Evolutionary conservation across 2,888 invertebrate species (phyloP).

Genomic region (Chymomyza caudatula): DNA sequence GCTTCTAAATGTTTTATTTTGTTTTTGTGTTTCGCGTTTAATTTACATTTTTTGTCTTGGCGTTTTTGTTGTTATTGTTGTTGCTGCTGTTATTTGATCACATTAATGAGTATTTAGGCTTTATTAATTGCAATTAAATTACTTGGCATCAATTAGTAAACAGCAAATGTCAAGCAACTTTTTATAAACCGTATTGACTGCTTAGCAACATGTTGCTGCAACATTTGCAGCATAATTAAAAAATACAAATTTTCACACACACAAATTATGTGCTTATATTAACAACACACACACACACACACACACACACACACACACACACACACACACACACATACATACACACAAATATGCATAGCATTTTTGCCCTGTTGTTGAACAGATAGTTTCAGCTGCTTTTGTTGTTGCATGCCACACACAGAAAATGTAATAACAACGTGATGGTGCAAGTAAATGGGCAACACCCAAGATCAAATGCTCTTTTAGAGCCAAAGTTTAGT

Average conservation of each 20-base stretch:
- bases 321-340: not conserved
- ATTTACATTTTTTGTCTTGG: conserved; percentile 42
- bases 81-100: not conserved
- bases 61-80: not conserved
- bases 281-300: no score
- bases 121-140: not conserved
- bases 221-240: conserved; percentile 5
- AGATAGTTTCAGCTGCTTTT: not conserved
- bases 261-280: not conserved
- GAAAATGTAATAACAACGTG: conserved; percentile 35
- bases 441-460: not conserved
- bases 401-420: conserved; percentile 23
- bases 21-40: conserved; percentile 53
- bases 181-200: not conserved
- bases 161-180: conserved; percentile 9
- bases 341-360: not conserved
- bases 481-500: no score
- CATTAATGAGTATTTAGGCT: conserved; percentile 47
- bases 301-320: not conserved
- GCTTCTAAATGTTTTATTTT: conserved; percentile 61
- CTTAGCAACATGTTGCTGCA: conserved; percentile 19
- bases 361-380: not conserved
- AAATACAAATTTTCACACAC: not conserved
- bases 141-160: conserved; percentile 24
- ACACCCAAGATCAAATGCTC: not conserved